phyloP scores from a whole-genome alignment of 2,888 invertebrate species.

The Leptopilina myrica region DNA sequence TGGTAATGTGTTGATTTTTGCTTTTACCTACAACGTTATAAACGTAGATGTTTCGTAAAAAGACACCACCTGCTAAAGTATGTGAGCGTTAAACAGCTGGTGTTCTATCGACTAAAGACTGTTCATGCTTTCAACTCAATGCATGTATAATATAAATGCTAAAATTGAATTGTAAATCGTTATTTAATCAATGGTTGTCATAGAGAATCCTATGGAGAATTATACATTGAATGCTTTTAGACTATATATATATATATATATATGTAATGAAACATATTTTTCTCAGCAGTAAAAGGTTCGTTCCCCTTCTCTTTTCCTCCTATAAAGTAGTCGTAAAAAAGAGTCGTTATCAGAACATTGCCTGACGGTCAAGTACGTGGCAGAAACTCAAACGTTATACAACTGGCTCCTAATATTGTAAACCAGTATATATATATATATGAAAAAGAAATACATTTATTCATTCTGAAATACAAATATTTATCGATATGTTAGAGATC shows the following conservation, averaged over 20 bases:
- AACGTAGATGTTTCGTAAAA: too few relatives aligned
- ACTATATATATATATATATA: too few relatives aligned
- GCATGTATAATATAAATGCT: too few relatives aligned
- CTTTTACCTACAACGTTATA: too few relatives aligned
- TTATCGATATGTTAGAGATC: too few relatives aligned
- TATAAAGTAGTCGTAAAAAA: conserved; percentile 53
- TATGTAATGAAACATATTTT: conserved; percentile 4
- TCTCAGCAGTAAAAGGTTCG: conserved; percentile 34
- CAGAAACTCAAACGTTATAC: conserved; percentile 65
- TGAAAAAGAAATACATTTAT: too few relatives aligned
- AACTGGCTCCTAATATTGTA: conserved; percentile 62
- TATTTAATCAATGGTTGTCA: too few relatives aligned
- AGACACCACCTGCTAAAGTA: too few relatives aligned
- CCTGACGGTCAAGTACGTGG: conserved; percentile 54
- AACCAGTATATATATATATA: too few relatives aligned
- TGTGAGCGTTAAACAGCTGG: too few relatives aligned
- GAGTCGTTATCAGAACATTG: conserved; percentile 59
- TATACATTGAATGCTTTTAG: conserved; percentile 10
- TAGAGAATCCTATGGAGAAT: conserved; percentile 1
- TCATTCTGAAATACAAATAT: too few relatives aligned
- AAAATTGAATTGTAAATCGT: background rate
- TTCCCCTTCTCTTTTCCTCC: conserved; percentile 22
- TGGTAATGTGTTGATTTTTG: too few relatives aligned
- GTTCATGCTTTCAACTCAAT: background rate
- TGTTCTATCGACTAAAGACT: background rate